Base-by-base conservation (phyloP, 2,888 invertebrate genomes). In the Eristalis intricaria region DNA sequence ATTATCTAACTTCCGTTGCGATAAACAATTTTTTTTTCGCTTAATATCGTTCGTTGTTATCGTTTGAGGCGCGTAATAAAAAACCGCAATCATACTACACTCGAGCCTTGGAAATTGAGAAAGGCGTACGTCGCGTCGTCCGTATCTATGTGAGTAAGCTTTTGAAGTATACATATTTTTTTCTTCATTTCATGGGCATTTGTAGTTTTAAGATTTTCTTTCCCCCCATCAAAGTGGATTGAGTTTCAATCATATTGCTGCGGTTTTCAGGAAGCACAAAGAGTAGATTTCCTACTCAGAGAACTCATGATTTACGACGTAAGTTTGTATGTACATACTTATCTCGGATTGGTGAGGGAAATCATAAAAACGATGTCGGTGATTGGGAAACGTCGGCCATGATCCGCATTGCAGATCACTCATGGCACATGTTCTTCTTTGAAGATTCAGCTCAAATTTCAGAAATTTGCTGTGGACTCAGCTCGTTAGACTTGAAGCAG, bases 1-100 rank as follows among this genome's bases (percentile, higher is more conserved):
- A 75, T 50, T 84, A 84, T 84, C 75, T 66, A 66, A 80, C 84
- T 80, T 84, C 84, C 84, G 79, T 75, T 84, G 75, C 65, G 75
- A 84, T 84, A 84, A 64, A 71, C 50, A 61, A 61, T 61, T 74
- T 78, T 65, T 60, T 69, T 56, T 69, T 23, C 73, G 68, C 58
- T 63, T 73, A 26, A 64, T 69, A 60, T 60, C 43, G 40, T 84
- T 79, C 32, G 79, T 61, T 79, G 73, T 61, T 84, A 79, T 84
- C 80, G 70, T 19, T 75, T 66, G 61, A 11, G 38, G 70, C 65
- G 75, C 58, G 69, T 66, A 75, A 80, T 58, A 56, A 64, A 58
- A 76, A 80, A 84, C 80, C 84, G 70, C 84, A 84, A 63, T 75
- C 65, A 29, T 77, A 60, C 64, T 43, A 63, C 40, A 50, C 38